phyloP scores from a whole-genome alignment of 2,888 invertebrate species.

The Cryptops parisi region DNA sequence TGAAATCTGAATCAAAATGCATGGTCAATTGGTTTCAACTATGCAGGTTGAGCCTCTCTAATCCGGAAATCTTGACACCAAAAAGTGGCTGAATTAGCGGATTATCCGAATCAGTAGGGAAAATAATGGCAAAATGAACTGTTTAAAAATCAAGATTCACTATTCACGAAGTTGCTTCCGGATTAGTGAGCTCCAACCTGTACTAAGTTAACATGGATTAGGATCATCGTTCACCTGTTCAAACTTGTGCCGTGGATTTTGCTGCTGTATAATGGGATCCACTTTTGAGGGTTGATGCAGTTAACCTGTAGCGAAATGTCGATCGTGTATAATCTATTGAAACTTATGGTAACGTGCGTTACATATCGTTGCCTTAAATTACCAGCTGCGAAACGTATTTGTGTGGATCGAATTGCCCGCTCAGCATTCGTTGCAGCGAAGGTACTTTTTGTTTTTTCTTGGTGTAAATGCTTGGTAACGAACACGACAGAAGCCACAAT shows the following conservation, averaged over 20 bases:
- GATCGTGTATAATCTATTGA: no score
- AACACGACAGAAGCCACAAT: constrained; percentile 28
- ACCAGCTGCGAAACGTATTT: constrained; percentile 39
- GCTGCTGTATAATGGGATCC: constrained; percentile 70
- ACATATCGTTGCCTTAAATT: background rate
- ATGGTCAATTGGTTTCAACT: no score
- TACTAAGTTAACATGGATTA: no score
- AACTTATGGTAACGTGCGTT: background rate
- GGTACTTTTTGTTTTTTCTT: constrained; percentile 9
- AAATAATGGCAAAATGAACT: no score
- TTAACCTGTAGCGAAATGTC: constrained; percentile 3
- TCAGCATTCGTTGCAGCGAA: constrained; percentile 4
- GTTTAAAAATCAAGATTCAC: no score
- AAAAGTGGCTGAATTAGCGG: no score
- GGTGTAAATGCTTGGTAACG: constrained; percentile 26
- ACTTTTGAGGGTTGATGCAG: constrained; percentile 28
- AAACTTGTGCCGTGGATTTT: constrained; percentile 72
- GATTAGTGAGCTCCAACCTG: no score
- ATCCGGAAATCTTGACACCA: no score
- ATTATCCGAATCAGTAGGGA: no score
- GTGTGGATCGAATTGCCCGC: constrained; percentile 28
- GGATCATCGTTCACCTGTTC: constrained; percentile 42
- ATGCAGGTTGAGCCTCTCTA: no score
- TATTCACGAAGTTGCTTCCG: no score
- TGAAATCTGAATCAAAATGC: constrained; percentile 41